Percentiles rank a stretch among this genome's conserved stretches.
These are phyloP conservation scores for Mesocricetus auratus DNA, from an alignment of 2,113 vertebrate genomes.

Conservation along the genomic window DNA sequence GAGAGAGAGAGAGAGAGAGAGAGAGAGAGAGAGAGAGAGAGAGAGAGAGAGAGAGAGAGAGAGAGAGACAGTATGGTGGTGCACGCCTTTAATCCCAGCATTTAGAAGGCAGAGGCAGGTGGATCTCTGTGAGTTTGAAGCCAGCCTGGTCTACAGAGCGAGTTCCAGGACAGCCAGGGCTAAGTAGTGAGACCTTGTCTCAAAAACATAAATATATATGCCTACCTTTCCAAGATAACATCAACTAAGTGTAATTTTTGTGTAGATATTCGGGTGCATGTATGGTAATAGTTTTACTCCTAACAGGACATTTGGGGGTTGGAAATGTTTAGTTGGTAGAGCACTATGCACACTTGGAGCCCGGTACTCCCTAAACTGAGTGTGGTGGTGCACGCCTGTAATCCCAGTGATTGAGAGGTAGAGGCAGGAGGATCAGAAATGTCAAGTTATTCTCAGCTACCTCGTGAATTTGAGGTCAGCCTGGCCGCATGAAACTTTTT, in stretches of 20 bases:
- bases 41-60: too few relatives aligned
- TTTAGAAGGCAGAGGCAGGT: background rate
- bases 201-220: background rate
- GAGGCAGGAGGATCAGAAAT: background rate
- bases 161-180: background rate
- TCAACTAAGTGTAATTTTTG: background rate
- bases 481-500: background rate
- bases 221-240: background rate
- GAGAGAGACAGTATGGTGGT: too few relatives aligned
- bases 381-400: too few relatives aligned
- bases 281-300: background rate
- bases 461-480: background rate
- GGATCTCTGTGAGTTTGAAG: background rate
- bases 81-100: background rate
- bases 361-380: too few relatives aligned
- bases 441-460: background rate
- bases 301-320: background rate
- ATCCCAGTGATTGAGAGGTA: background rate
- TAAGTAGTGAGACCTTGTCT: background rate
- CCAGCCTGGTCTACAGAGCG: background rate
- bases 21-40: too few relatives aligned
- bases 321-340: background rate
- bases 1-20: too few relatives aligned
- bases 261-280: background rate
- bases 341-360: background rate